Percentiles rank a stretch among this genome's conserved stretches.
phyloP scores from a whole-genome alignment of 2,797 vertebrate genomes.

The Pterois miles region DNA sequence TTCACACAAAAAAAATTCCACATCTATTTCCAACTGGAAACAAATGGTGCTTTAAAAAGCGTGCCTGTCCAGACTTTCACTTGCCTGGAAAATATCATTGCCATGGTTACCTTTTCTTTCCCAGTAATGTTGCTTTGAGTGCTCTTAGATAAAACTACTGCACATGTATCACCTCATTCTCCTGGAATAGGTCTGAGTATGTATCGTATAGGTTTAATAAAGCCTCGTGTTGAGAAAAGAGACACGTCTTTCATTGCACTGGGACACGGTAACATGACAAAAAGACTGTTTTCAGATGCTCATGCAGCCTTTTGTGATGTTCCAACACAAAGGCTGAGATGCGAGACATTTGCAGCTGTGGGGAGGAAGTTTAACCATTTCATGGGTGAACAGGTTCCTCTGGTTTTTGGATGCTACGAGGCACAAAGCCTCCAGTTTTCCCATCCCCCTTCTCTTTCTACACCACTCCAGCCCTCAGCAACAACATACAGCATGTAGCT shows the following conservation, averaged over 20 bases:
- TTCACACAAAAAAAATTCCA: slow-evolving; percentile 24
- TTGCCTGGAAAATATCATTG: slow-evolving; percentile 68
- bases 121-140: slow-evolving; percentile 62
- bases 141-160: slow-evolving; percentile 54
- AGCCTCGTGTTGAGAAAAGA: slow-evolving; percentile 39
- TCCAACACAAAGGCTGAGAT: neutral
- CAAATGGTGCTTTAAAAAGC: slow-evolving; percentile 71
- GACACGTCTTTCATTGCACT: neutral
- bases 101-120: slow-evolving; percentile 70
- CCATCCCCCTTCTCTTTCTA: slow-evolving; percentile 53
- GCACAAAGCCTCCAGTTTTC: slow-evolving; percentile 23
- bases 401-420: slow-evolving; percentile 41
- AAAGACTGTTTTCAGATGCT: neutral
- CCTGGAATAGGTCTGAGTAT: slow-evolving; percentile 25
- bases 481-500: slow-evolving; percentile 16
- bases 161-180: slow-evolving; percentile 42
- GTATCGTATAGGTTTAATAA: slow-evolving; percentile 60
- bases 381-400: slow-evolving; percentile 53
- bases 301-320: neutral
- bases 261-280: neutral
- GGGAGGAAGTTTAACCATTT: slow-evolving; percentile 6
- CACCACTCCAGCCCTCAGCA: slow-evolving; percentile 25
- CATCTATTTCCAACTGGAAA: slow-evolving; percentile 55
- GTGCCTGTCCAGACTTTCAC: slow-evolving; percentile 73
- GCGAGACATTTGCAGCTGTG: neutral